Base-by-base conservation (phyloP, 2,888 invertebrate genomes). In the Sesia apiformis region DNA sequence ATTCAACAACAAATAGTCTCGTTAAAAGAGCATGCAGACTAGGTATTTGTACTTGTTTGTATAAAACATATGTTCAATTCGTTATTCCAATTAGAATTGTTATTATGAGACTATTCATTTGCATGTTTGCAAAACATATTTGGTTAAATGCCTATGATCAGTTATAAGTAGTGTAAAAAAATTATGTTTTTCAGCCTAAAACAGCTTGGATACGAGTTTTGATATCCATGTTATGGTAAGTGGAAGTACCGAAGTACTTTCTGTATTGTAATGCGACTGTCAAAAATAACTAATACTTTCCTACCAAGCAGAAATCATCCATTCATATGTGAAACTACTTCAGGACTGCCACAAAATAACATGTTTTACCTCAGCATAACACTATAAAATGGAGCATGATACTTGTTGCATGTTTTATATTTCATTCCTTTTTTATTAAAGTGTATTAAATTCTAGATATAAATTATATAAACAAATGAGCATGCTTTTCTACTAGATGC, bases 141-240 rank as follows among this genome's bases (percentile, higher is more conserved):
- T 23, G 23, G 23, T 23, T 23, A 23, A 23, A 23, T 23, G 23
- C 23, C 23, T 23, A 23, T 23, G 23, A 23, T 23, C 23, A 23
- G 23, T 23, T 7, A 46, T 46, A 46, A 46, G 5, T 63, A 78
- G 84, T 82, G 81, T 81, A 84, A 84, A 81, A 66, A 72, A 63
- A 84, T 85, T 86, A 83, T 89, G 83, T 86, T 89, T 89, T 89
- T 89, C 89, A 89, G 89, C 83, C 77, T 81, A 75, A 75, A 53
- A 76, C 88, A 76, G 72, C 82, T 87, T 76, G 80, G 88, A 85
- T 84, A 85, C 84, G 81, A 83, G 85, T 82, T 73, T 84, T 84
- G 82, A 72, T 85, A 81, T 77, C 79, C 76, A 74, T 75, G 74
- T 75, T 71, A 86, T 88, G 89, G 89, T 89, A 89, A 89, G 88